Conservation (phyloP, 2,113 vertebrate genomes). For the Perca schrenkii region DNA sequence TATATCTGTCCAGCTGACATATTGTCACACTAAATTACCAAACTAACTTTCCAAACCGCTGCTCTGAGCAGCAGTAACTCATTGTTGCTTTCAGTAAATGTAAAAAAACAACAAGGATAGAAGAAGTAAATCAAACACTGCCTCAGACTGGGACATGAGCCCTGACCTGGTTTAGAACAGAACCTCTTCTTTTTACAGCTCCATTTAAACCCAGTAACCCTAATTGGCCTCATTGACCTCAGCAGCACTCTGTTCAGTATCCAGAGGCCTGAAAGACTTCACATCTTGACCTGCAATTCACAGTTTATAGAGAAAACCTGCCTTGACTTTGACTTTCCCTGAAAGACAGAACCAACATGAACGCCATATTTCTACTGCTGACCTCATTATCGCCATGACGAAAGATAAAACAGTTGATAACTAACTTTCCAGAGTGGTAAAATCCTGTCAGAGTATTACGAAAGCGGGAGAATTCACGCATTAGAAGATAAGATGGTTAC, state of each 20-base stretch:
- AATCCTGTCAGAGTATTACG: too few species aligned
- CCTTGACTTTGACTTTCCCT: too few species aligned
- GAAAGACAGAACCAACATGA: neutral
- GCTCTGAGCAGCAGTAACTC: constrained; percentile 6
- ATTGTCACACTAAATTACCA: constrained; percentile 6
- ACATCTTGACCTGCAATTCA: too few species aligned
- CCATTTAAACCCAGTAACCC: too few species aligned
- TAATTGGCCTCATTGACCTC: neutral
- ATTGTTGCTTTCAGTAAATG: neutral
- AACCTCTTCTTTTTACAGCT: neutral
- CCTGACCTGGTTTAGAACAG: neutral
- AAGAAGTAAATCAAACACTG: neutral
- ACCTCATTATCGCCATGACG: neutral
- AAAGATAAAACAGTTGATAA: neutral
- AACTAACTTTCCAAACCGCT: constrained; percentile 21
- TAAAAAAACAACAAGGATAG: too few species aligned
- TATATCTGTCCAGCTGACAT: constrained; percentile 14
- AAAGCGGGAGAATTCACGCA: neutral
- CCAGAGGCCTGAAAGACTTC: too few species aligned
- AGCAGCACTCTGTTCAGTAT: too few species aligned
- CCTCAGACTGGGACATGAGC: neutral
- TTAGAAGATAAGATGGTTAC: too few species aligned
- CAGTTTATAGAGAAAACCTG: too few species aligned
- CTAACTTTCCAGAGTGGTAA: too few species aligned
- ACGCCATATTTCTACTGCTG: neutral